Conservation (phyloP, 37 sponge, comb jelly and placozoan species). For the Trichoplax adhaerens region DNA sequence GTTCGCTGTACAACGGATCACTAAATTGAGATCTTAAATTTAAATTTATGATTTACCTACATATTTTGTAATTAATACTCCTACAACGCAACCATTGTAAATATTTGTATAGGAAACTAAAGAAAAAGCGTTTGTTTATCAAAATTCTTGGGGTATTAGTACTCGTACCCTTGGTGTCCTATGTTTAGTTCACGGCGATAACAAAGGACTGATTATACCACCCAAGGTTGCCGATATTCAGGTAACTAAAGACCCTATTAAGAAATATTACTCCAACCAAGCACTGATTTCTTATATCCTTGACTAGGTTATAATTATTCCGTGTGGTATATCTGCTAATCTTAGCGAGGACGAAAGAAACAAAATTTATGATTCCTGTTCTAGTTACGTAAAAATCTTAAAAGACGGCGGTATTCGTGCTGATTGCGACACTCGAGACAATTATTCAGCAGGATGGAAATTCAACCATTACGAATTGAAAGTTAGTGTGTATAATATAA, state of each 20-base stretch:
- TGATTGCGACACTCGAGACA: conserved; percentile 63
- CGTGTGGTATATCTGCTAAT: conserved; percentile 76
- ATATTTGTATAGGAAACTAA: background rate
- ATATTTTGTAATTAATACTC: background rate
- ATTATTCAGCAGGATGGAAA: conserved; percentile 95
- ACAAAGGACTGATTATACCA: conserved; percentile 88
- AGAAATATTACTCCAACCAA: too few relatives aligned
- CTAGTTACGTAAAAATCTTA: conserved; percentile 22
- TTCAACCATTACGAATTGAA: conserved; percentile 94
- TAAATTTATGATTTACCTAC: background rate
- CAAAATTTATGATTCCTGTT: conserved; percentile 33
- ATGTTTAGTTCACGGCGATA: conserved; percentile 91
- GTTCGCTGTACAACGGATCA: background rate
- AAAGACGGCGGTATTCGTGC: conserved; percentile 38
- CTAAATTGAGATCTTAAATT: background rate
- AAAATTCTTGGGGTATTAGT: conserved; percentile 97
- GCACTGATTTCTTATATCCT: background rate
- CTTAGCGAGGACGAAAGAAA: conserved; percentile 24
- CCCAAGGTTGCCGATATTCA: conserved; percentile 31
- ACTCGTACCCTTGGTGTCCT: conserved; percentile 90
- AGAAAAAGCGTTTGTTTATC: conserved; percentile 44
- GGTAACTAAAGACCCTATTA: too few relatives aligned
- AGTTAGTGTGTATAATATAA: conserved; percentile 15
- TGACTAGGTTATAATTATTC: conserved; percentile 65
- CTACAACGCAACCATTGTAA: background rate